Evolutionary conservation across 1,140 invertebrate species (phyloP).

Genomic region (Drosophila kohkoa): DNA sequence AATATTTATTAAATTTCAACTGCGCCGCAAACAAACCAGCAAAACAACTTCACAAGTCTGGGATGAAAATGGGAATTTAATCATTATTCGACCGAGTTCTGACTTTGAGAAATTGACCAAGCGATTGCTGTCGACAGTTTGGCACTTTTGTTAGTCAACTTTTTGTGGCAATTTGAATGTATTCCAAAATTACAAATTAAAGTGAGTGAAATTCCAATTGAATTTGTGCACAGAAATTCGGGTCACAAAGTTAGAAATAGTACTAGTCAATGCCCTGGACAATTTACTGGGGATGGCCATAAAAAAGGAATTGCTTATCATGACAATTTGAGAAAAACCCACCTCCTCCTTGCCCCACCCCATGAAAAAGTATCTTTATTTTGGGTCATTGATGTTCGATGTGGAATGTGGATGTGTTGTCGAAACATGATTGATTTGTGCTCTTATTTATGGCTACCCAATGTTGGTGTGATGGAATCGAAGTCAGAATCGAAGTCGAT

Average conservation of each 20-base stretch:
- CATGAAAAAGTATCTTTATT: background rate
- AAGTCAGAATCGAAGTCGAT: background rate
- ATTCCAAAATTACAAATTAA: conserved; percentile 9
- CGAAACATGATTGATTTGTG: conserved; percentile 45
- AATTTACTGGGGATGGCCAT: conserved; percentile 2
- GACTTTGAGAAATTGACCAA: conserved; percentile 53
- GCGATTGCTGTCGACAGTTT: conserved; percentile 50
- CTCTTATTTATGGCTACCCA: conserved; percentile 38
- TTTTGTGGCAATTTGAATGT: conserved; percentile 23
- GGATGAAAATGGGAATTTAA: conserved; percentile 25
- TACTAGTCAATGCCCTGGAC: conserved; percentile 7
- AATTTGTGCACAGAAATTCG: conserved; percentile 9
- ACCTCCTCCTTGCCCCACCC: background rate
- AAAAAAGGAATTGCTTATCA: conserved; percentile 22
- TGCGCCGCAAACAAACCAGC: conserved; percentile 27
- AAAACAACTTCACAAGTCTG: background rate
- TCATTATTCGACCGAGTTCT: conserved; percentile 38
- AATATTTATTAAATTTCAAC: conserved; percentile 38
- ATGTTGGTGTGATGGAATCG: conserved; percentile 1
- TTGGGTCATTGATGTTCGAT: conserved; percentile 4
- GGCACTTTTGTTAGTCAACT: conserved; percentile 40
- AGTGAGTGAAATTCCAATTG: conserved; percentile 11
- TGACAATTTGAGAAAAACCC: background rate
- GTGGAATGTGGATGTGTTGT: background rate
- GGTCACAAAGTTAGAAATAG: conserved; percentile 6